Evolutionary conservation across 2,888 invertebrate genomes (phyloP).

Genomic region (Hypomecis atomaria): DNA sequence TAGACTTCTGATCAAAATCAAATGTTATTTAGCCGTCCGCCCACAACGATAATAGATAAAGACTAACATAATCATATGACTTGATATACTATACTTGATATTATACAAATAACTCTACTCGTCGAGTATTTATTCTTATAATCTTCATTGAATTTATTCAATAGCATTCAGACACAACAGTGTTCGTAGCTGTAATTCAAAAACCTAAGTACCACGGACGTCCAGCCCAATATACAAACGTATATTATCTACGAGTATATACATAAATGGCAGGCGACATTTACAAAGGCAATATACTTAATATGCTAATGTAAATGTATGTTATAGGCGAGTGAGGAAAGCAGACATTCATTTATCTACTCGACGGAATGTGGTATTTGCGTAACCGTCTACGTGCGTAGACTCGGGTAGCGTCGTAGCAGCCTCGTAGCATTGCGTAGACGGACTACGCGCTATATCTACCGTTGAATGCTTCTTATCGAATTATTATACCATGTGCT

Average conservation of each 20-base stretch:
- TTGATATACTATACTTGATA: no score
- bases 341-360: slow-evolving; percentile 55
- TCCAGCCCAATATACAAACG: slow-evolving; percentile 2
- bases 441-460: slow-evolving; percentile 19
- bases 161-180: no score
- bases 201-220: neutral
- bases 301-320: slow-evolving; percentile 33
- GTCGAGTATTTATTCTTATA: no score
- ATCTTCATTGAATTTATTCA: no score
- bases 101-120: no score
- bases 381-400: slow-evolving; percentile 61
- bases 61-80: no score
- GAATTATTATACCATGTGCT: neutral
- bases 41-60: no score
- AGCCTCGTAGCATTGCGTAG: slow-evolving; percentile 51
- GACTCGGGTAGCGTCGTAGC: slow-evolving; percentile 52
- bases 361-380: slow-evolving; percentile 54
- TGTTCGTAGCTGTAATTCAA: neutral
- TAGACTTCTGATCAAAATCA: no score
- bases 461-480: slow-evolving; percentile 8
- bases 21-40: no score
- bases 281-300: slow-evolving; percentile 23
- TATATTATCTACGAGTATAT: neutral
- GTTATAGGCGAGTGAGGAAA: slow-evolving; percentile 32
- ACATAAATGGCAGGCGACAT: slow-evolving; percentile 13